These are phyloP conservation scores for Chaenocephalus aceratus DNA, from an alignment of 2,113 vertebrate species.

Conservation along the genomic window DNA sequence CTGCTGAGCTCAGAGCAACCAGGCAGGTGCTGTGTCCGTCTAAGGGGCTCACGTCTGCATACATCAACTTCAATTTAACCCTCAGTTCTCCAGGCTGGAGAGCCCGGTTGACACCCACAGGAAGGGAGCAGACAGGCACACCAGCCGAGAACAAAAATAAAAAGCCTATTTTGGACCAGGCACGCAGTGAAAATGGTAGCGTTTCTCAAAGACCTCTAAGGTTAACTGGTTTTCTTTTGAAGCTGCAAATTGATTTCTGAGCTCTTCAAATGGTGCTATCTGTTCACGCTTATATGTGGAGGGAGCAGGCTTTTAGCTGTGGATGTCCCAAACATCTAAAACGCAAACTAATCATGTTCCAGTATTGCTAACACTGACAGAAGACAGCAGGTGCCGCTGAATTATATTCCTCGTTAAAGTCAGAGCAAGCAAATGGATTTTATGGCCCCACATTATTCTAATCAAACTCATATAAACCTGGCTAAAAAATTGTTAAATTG, in stretches of 20 bases:
- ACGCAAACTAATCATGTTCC: slow-evolving; percentile 38
- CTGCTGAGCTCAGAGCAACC: slow-evolving; percentile 54
- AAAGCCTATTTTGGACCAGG: slow-evolving; percentile 29
- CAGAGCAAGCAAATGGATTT: slow-evolving; percentile 41
- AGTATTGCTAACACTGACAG: slow-evolving; percentile 14
- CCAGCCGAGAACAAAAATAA: slow-evolving; percentile 27
- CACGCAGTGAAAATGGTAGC: slow-evolving; percentile 42
- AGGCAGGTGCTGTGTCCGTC: slow-evolving; percentile 65
- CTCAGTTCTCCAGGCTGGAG: slow-evolving; percentile 31
- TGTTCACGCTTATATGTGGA: background rate
- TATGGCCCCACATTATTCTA: background rate
- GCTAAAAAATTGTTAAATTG: slow-evolving; percentile 15
- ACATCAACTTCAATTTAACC: slow-evolving; percentile 70
- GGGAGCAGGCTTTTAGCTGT: slow-evolving; percentile 15
- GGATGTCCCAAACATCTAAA: slow-evolving; percentile 41
- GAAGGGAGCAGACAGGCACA: slow-evolving; percentile 18
- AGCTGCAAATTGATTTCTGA: slow-evolving; percentile 34
- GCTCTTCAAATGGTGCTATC: slow-evolving; percentile 13
- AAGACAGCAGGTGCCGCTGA: slow-evolving; percentile 42
- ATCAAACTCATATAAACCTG: slow-evolving; percentile 12
- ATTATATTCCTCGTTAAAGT: slow-evolving; percentile 36
- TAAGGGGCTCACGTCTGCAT: slow-evolving; percentile 60
- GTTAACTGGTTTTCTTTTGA: slow-evolving; percentile 62
- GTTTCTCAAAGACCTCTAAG: slow-evolving; percentile 53
- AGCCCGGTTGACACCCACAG: slow-evolving; percentile 35